A percentile compares a stretch with the other conserved stretches of the same genome.
Evolutionary conservation across 1,140 invertebrate species (phyloP).

Genomic region (Leptinotarsa defecta): DNA sequence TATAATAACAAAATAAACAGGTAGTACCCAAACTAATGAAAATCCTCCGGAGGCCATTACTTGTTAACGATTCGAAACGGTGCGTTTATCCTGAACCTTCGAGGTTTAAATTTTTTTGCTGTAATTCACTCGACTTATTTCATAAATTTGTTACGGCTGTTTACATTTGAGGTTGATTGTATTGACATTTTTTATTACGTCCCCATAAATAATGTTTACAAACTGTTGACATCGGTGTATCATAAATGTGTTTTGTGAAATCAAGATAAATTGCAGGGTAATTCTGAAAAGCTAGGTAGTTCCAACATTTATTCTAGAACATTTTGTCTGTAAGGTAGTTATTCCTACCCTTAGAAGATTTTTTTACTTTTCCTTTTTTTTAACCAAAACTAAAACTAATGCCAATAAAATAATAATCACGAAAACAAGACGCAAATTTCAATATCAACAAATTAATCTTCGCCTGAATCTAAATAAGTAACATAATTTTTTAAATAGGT

Average conservation of each 20-base stretch:
- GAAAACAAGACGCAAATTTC: no score
- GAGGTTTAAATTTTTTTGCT: not conserved
- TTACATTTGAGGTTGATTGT: slow-evolving; percentile 6
- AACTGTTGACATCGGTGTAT: not conserved
- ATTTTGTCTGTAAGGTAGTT: no score
- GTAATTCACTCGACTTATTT: not conserved
- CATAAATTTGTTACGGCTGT: not conserved
- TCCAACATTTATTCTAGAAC: no score
- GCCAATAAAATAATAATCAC: no score
- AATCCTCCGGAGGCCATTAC: not conserved
- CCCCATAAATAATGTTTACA: not conserved
- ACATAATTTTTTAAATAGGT: no score
- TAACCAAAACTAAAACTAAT: no score
- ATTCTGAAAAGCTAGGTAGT: no score
- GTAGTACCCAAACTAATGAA: not conserved
- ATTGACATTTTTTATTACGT: not conserved
- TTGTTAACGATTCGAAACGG: not conserved
- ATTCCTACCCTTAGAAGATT: no score
- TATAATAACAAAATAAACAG: slow-evolving; percentile 5
- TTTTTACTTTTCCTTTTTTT: not conserved
- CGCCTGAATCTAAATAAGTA: no score
- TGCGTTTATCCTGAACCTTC: not conserved
- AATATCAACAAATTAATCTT: no score
- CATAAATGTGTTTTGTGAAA: not conserved
- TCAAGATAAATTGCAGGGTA: not conserved